These are phyloP conservation scores for Stenurella melanura DNA, from an alignment of 2,888 invertebrate species.

Conservation along the genomic window DNA sequence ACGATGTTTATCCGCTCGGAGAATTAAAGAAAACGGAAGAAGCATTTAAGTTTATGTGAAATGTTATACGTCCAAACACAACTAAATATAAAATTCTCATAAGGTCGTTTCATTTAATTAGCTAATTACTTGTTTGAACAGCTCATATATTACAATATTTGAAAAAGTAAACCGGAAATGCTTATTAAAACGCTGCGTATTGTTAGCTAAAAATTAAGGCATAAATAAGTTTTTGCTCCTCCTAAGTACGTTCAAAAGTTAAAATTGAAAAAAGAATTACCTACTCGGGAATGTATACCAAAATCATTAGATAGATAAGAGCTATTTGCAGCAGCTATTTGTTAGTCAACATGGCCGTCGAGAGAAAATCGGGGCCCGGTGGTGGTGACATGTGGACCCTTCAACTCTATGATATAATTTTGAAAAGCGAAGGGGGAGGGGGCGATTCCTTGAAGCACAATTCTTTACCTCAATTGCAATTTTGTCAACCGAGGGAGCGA, in stretches of 20 bases:
- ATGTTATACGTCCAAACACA: conserved; percentile 58
- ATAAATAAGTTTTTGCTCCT: conserved; percentile 11
- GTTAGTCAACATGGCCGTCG: too few species aligned
- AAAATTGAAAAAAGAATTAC: background rate
- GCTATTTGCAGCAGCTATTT: too few species aligned
- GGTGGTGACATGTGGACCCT: too few species aligned
- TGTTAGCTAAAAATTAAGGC: conserved; percentile 44
- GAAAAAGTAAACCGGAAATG: conserved; percentile 48
- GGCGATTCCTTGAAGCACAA: too few species aligned
- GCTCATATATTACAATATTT: conserved; percentile 37
- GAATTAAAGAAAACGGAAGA: conserved; percentile 72
- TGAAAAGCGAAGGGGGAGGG: too few species aligned
- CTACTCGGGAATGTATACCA: background rate
- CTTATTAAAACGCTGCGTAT: conserved; percentile 40
- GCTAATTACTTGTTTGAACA: conserved; percentile 50
- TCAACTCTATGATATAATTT: too few species aligned
- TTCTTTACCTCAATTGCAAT: too few species aligned
- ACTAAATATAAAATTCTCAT: conserved; percentile 64
- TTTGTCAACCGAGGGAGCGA: too few species aligned
- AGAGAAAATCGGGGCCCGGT: too few species aligned
- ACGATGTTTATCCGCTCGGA: conserved; percentile 71
- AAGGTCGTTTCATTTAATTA: conserved; percentile 58
- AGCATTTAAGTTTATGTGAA: conserved; percentile 70
- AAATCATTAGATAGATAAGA: too few species aligned
- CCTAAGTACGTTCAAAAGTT: background rate